Evolutionary conservation across 2,888 invertebrate species (phyloP).

Genomic region (Eristalis intricaria): DNA sequence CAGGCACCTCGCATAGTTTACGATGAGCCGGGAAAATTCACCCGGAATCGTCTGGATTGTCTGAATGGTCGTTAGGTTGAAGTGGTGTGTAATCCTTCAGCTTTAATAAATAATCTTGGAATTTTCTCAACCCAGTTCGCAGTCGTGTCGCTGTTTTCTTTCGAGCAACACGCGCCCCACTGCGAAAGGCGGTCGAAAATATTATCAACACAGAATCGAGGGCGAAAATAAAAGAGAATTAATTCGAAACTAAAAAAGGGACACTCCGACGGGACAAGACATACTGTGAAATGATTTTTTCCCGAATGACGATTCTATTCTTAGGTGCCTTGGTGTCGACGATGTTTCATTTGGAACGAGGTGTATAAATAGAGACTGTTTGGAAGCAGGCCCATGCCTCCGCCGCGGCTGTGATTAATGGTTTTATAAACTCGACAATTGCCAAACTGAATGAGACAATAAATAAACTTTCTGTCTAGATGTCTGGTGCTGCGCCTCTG

Average conservation of each 20-base stretch:
- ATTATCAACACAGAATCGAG: not conserved
- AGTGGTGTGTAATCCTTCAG: slow-evolving; percentile 12
- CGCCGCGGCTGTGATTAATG: slow-evolving; percentile 2
- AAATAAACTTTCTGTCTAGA: not conserved
- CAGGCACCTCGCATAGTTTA: slow-evolving; percentile 2
- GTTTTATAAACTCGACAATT: slow-evolving; percentile 4
- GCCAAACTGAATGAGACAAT: not conserved
- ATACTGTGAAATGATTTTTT: slow-evolving; percentile 48
- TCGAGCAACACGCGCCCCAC: slow-evolving; percentile 42
- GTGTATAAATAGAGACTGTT: slow-evolving; percentile 21
- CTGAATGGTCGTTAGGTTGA: not conserved
- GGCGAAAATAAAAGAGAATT: not conserved
- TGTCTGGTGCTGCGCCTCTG: not conserved
- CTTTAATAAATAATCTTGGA: slow-evolving; percentile 37
- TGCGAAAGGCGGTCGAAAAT: slow-evolving; percentile 1
- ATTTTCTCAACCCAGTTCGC: not conserved
- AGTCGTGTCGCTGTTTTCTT: slow-evolving; percentile 26
- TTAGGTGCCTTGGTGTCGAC: slow-evolving; percentile 5
- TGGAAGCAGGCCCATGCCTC: not conserved
- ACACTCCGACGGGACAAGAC: slow-evolving; percentile 29
- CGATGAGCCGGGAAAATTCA: slow-evolving; percentile 8
- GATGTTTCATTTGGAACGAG: slow-evolving; percentile 25
- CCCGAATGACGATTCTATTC: slow-evolving; percentile 35
- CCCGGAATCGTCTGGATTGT: not conserved
- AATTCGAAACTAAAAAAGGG: not conserved